Evolutionary conservation across 2,888 invertebrate species (phyloP), one percentile per base, ranked within the genome.

Genomic region (Stratiomys singularior): DNA sequence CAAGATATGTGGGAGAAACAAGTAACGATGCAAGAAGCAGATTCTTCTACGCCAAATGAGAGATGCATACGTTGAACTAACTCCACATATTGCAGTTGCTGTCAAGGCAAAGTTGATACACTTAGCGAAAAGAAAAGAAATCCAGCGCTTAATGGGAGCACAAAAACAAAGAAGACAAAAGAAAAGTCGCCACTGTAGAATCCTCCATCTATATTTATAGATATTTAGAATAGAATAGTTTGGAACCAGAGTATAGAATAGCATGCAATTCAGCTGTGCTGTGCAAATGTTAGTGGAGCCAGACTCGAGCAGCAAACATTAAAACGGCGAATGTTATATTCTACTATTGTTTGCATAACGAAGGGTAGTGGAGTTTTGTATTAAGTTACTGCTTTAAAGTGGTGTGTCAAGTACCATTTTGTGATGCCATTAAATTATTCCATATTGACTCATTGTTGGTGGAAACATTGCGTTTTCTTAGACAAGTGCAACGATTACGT

Each of bases 331-430:
- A 60, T 60, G 9, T 25, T 60, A 60, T 60, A 60, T 21, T 60
- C 23, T 60, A 4, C 60, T 25, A 60, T 60, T 60, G 60, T 60
- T 18, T 52, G 52, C 4, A 15, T 3, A 52, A 52, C 52, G 52
- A 52, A 52, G 52, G 18, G 52, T 52, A n/a, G n/a, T 52, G 52
- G 15, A 52, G 52, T 18, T 52, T n/a, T 52, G 52, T 52, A 52
- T 52, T 52, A 18, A 52, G 52, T 52, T 52, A 52, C 52, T 4
- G 52, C 52, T 52, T 37, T 37, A 18, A 52, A 52, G 52, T 52
- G 52, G 15, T 52, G 3, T 18, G 18, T 52, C 52, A 13, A 52
- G 52, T 52, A 15, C 52, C 18, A 52, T 52, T 52, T 5, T 52
- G 52, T 52, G 52, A 15, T 52, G 52, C 4, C 52, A 52, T 52